Evolutionary conservation across 2,113 vertebrate genomes (phyloP).

Genomic region (Tauraco erythrolophus): DNA sequence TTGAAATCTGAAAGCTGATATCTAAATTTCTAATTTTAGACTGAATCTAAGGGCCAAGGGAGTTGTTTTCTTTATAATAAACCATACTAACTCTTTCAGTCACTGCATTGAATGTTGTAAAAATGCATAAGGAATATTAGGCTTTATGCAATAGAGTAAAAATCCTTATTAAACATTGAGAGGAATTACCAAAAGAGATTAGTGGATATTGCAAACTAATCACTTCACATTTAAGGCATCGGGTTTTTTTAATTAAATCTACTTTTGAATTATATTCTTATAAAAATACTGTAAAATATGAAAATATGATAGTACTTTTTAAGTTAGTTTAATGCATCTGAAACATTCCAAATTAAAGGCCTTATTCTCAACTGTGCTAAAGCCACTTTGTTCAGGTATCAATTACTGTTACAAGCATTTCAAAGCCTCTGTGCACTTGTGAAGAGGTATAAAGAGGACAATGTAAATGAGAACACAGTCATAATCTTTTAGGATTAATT

Average conservation of each 20-base stretch:
- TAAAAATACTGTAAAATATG: neutral
- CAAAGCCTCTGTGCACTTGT: neutral
- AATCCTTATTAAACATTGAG: neutral
- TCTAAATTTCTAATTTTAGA: neutral
- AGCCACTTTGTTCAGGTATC: neutral
- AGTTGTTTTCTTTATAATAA: neutral
- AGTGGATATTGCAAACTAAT: neutral
- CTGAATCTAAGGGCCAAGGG: neutral
- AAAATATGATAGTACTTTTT: neutral
- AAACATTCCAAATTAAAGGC: neutral
- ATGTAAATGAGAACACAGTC: neutral
- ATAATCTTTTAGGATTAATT: neutral
- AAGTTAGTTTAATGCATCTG: neutral
- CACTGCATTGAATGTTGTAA: neutral
- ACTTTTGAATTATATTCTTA: neutral
- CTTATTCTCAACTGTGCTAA: neutral
- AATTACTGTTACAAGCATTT: neutral
- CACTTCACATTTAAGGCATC: neutral
- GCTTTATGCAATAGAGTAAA: conserved; percentile 11
- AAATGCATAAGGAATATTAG: neutral
- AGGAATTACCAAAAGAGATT: neutral
- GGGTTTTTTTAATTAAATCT: neutral
- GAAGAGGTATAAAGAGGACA: neutral
- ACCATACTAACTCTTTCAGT: neutral
- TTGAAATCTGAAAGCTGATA: neutral